These are phyloP conservation scores for Cremastinae sp. DNA, from an alignment of 2,888 invertebrate species.

Conservation along the genomic window DNA sequence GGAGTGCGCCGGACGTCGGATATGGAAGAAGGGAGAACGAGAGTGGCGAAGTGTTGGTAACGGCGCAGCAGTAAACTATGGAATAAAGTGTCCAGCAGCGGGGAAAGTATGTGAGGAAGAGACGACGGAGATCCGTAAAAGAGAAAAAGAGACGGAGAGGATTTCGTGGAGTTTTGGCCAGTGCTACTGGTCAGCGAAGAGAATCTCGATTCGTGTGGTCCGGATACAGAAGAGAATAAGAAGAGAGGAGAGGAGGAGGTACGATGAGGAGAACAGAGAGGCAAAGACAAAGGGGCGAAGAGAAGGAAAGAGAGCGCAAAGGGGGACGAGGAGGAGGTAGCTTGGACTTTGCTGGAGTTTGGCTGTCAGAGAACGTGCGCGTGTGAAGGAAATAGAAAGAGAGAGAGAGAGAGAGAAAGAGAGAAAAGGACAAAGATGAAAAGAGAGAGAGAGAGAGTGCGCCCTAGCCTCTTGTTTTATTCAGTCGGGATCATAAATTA, in stretches of 20 bases:
- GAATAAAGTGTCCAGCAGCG: conserved; percentile 54
- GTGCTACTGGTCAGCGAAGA: conserved; percentile 49
- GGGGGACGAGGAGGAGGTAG: conserved; percentile 21
- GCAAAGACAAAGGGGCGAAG: conserved; percentile 11
- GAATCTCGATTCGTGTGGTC: conserved; percentile 34
- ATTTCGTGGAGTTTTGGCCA: conserved; percentile 29
- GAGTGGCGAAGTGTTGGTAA: conserved; percentile 36
- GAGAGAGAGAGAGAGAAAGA: conserved; percentile 39
- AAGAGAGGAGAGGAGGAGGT: conserved; percentile 33
- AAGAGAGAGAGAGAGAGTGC: conserved; percentile 59
- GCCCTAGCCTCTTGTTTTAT: conserved; percentile 78
- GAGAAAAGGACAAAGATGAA: conserved; percentile 54
- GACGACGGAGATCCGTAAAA: background rate
- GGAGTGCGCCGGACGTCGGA: background rate
- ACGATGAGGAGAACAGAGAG: conserved; percentile 36
- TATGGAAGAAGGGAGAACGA: conserved; percentile 16
- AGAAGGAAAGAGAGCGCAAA: conserved; percentile 27
- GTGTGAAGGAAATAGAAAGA: conserved; percentile 3
- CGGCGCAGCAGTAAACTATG: conserved; percentile 44
- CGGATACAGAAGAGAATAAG: conserved; percentile 35
- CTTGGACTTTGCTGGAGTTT: conserved; percentile 38
- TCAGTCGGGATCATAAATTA: conserved; percentile 81
- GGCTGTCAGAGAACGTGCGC: conserved; percentile 35
- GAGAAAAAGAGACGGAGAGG: conserved; percentile 8
- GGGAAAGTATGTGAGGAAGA: conserved; percentile 21